phyloP scores from a whole-genome alignment of 2,113 vertebrate genomes.

The Asarcornis scutulata region DNA sequence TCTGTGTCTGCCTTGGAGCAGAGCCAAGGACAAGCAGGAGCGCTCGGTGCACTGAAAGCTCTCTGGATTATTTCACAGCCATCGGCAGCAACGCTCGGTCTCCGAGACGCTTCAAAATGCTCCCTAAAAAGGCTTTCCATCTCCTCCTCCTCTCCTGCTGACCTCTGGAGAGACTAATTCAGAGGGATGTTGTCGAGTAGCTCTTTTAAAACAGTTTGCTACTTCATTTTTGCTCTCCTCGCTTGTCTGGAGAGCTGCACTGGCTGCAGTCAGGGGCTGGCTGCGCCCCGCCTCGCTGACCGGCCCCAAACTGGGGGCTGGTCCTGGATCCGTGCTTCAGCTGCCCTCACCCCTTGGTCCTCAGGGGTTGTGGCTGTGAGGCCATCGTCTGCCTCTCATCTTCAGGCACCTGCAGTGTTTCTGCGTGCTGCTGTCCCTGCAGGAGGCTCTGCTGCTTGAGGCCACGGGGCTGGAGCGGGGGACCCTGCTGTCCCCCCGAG shows the following conservation, averaged over 20 bases:
- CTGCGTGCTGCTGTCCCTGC: not conserved
- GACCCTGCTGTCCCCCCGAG: not conserved
- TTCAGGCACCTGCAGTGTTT: not conserved
- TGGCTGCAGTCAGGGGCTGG: rapidly evolving
- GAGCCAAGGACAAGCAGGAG: conserved; percentile 14
- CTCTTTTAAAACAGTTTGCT: not conserved
- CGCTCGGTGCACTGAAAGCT: conserved; percentile 6
- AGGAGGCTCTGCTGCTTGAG: rapidly evolving
- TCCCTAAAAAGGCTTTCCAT: conserved; percentile 29
- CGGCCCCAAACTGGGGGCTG: no score
- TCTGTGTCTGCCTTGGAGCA: conserved; percentile 12
- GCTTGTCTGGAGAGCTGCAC: not conserved
- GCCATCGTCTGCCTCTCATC: rapidly evolving
- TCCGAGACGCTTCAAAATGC: conserved; percentile 9
- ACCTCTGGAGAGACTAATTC: not conserved
- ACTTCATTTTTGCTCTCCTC: not conserved
- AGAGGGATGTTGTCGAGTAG: not conserved
- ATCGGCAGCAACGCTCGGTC: not conserved
- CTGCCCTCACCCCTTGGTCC: not conserved
- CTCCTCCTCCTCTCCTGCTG: conserved; percentile 2
- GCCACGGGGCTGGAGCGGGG: not conserved
- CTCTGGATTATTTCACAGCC: not conserved
- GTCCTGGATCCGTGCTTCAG: not conserved
- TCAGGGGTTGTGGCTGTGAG: rapidly evolving
- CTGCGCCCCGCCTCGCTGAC: not conserved